These are phyloP conservation scores for Creontiades dilutus DNA, from an alignment of 2,888 invertebrate genomes.

Conservation along the genomic window DNA sequence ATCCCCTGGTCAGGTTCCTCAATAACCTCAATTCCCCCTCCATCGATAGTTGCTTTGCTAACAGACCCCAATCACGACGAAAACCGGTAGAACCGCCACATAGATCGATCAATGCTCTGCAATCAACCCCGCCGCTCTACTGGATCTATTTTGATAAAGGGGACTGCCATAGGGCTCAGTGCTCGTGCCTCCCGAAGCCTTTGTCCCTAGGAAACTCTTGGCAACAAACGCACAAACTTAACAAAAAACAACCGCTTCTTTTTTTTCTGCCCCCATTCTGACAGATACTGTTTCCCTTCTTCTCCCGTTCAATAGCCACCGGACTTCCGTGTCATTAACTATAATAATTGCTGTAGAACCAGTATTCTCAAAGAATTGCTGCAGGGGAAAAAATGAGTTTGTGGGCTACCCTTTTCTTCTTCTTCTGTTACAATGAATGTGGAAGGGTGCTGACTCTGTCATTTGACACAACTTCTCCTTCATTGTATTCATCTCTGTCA, in stretches of 20 bases:
- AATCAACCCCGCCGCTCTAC: slow-evolving; percentile 17
- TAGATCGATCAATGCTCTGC: background rate
- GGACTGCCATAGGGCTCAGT: background rate
- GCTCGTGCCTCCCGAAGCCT: background rate
- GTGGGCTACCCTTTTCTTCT: background rate
- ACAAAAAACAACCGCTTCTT: slow-evolving; percentile 27
- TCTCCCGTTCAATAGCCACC: background rate
- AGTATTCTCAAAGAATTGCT: background rate
- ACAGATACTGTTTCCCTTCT: background rate
- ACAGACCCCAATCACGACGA: background rate
- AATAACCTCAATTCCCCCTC: too few relatives aligned
- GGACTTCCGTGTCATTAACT: slow-evolving; percentile 35
- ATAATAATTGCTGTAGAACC: slow-evolving; percentile 29
- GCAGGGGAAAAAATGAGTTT: background rate
- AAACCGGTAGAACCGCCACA: background rate
- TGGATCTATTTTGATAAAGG: slow-evolving; percentile 39
- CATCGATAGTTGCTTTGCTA: too few relatives aligned
- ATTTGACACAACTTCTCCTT: too few relatives aligned
- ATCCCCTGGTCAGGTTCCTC: too few relatives aligned
- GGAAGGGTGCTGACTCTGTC: too few relatives aligned
- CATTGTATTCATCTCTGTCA: too few relatives aligned
- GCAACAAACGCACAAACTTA: slow-evolving; percentile 32
- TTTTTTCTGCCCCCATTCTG: slow-evolving; percentile 20
- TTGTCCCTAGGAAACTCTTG: slow-evolving; percentile 19
- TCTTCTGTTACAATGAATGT: background rate